A percentile compares a stretch with the other conserved stretches of the same genome.
phyloP scores from a whole-genome alignment of 1,140 invertebrate genomes.

The Caenorhabditis briggsae region DNA sequence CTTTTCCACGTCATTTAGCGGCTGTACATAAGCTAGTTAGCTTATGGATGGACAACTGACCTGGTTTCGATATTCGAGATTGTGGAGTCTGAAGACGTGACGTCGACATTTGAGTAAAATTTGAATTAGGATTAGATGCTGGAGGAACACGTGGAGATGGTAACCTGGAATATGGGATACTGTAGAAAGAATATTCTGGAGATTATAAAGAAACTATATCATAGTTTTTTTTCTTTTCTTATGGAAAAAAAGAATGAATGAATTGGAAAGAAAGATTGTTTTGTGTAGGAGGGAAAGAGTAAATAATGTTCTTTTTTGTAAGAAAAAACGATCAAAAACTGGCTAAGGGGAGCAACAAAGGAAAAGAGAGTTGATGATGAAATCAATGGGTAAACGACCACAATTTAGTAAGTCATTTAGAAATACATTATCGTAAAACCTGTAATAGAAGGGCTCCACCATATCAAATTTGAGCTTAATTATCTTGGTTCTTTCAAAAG shows the following conservation, averaged over 20 bases:
- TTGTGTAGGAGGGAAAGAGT: not conserved
- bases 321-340: not conserved
- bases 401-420: too few species aligned
- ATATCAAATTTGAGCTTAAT: too few species aligned
- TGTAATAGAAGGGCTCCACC: too few species aligned
- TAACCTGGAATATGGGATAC: not conserved
- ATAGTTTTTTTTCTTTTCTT: not conserved
- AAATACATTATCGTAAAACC: too few species aligned
- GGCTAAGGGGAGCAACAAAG: not conserved
- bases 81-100: conserved; percentile 47
- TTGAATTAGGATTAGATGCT: conserved; percentile 1
- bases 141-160: conserved; percentile 25
- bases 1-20: conserved; percentile 3
- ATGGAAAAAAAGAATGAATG: not conserved
- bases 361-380: too few species aligned
- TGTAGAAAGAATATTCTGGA: not conserved
- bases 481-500: too few species aligned
- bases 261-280: not conserved
- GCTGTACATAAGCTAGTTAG: not conserved
- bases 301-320: conserved; percentile 33
- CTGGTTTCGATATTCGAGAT: conserved; percentile 19
- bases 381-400: too few species aligned
- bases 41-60: not conserved
- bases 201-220: not conserved
- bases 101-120: conserved; percentile 27